These are phyloP conservation scores for Lutjanus campechanus DNA, from an alignment of 2,797 vertebrate genomes.

Conservation along the genomic window DNA sequence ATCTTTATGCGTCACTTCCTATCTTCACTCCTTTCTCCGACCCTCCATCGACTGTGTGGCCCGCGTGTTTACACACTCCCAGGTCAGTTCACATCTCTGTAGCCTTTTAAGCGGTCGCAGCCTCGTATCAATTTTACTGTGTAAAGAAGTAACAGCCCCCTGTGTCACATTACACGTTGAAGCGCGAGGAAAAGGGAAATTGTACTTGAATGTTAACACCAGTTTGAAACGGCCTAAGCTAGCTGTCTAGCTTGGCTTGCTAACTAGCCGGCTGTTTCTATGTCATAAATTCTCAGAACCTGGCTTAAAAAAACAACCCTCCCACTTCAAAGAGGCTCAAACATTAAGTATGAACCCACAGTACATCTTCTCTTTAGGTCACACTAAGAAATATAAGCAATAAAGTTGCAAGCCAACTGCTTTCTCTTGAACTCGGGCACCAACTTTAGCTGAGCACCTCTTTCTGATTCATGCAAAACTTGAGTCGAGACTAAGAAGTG, in stretches of 20 bases:
- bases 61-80: constrained; percentile 81
- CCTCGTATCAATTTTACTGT: no score
- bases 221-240: constrained; percentile 50
- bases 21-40: constrained; percentile 57
- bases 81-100: constrained; percentile 67
- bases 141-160: rapidly evolving
- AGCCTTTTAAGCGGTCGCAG: neutral
- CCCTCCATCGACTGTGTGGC: constrained; percentile 51
- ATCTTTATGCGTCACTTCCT: constrained; percentile 68
- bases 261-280: constrained; percentile 36
- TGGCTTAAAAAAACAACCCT: neutral
- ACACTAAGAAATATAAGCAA: rapidly evolving
- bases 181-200: neutral
- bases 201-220: neutral
- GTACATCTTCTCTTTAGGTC: rapidly evolving
- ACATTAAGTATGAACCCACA: neutral
- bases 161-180: rapidly evolving
- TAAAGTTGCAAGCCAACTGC: no score
- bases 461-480: constrained; percentile 31
- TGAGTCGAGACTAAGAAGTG: constrained; percentile 25
- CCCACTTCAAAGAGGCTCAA: neutral
- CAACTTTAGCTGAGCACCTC: constrained; percentile 11
- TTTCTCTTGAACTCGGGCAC: neutral
- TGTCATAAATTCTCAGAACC: neutral
- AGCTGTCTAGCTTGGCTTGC: constrained; percentile 59